Evolutionary conservation across 2,797 vertebrate genomes (phyloP).

Genomic region (Acrossocheilus wenchowensis): DNA sequence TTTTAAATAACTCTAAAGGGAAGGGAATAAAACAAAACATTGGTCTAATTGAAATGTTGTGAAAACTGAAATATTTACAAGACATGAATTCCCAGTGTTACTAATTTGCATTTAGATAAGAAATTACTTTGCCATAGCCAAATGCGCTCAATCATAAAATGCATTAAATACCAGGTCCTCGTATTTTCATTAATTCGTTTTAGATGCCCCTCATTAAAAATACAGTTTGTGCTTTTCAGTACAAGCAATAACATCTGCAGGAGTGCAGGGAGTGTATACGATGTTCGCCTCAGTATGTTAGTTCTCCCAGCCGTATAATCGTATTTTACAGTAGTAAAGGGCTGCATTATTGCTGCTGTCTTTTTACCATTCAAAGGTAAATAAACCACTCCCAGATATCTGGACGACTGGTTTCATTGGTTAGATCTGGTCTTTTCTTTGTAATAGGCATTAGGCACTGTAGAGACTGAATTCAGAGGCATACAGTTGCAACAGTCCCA

Average conservation of each 20-base stretch:
- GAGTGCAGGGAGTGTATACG: constrained; percentile 22
- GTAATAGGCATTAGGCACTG: not conserved
- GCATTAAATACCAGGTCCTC: constrained; percentile 43
- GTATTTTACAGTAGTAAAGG: constrained; percentile 30
- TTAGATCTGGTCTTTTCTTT: not conserved
- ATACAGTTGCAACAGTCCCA: no score
- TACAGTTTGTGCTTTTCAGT: constrained; percentile 45
- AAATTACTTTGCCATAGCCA: constrained; percentile 53
- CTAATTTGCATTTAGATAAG: constrained; percentile 64
- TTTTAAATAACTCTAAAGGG: constrained; percentile 32
- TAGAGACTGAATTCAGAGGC: not conserved
- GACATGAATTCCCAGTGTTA: constrained; percentile 51
- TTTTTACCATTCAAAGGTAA: constrained; percentile 26
- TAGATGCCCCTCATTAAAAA: constrained; percentile 50
- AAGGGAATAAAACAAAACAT: constrained; percentile 24
- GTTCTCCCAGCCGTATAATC: constrained; percentile 38
- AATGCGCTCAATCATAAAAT: constrained; percentile 55
- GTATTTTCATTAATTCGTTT: constrained; percentile 48
- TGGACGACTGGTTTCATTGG: not conserved
- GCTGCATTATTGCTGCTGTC: constrained; percentile 1
- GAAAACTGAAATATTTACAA: constrained; percentile 53
- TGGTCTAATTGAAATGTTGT: constrained; percentile 52
- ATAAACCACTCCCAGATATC: not conserved
- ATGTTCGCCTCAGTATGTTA: constrained; percentile 40
- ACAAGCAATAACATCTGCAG: constrained; percentile 25